Evolutionary conservation across 2,797 vertebrate genomes (phyloP).

Genomic region (Eulemur mongoz): DNA sequence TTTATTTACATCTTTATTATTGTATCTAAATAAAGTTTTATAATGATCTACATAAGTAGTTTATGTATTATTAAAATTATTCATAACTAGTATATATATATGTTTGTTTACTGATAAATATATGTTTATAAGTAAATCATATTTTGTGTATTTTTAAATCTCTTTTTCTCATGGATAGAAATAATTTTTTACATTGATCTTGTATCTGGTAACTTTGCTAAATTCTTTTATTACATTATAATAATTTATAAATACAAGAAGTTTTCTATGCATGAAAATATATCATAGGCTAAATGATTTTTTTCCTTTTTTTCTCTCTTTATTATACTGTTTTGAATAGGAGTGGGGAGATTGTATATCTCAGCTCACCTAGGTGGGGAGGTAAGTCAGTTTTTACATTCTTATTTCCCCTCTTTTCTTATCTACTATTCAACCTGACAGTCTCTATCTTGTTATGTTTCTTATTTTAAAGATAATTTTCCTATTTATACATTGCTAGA

Average conservation of each 20-base stretch:
- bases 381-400: neutral
- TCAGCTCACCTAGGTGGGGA: neutral
- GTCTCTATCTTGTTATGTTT: neutral
- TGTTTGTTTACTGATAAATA: neutral
- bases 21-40: neutral
- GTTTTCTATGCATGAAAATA: neutral
- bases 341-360: neutral
- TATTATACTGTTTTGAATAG: neutral
- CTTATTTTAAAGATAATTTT: conserved; percentile 22
- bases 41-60: neutral
- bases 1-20: neutral
- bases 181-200: neutral
- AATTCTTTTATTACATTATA: neutral
- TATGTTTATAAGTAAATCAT: neutral
- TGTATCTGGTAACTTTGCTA: neutral
- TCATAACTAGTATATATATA: neutral
- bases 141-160: neutral
- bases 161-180: neutral
- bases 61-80: neutral
- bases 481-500: neutral
- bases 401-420: neutral
- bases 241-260: neutral
- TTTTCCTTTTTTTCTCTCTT: neutral
- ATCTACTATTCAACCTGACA: neutral
- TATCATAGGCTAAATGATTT: neutral